phyloP scores from a whole-genome alignment of 2,797 vertebrate species.

The Semaprochilodus insignis region DNA sequence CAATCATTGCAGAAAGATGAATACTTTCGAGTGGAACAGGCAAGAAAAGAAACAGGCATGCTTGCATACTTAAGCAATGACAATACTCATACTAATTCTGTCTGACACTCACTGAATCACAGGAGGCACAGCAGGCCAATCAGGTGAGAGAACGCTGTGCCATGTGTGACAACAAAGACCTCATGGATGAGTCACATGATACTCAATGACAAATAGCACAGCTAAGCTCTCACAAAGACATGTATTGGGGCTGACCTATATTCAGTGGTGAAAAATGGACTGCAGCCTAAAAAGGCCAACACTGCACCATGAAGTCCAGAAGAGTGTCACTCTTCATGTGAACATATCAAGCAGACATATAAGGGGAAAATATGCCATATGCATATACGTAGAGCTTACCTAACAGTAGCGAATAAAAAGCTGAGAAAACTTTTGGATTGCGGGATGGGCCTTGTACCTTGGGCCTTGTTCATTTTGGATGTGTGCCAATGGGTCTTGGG shows the following conservation, averaged over 20 bases:
- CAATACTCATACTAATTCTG: constrained; percentile 51
- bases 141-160: constrained; percentile 43
- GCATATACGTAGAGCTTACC: background rate
- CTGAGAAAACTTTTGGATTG: background rate
- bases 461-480: constrained; percentile 7
- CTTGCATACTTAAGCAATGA: constrained; percentile 43
- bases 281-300: constrained; percentile 74
- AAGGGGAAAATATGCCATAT: background rate
- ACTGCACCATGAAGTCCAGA: constrained; percentile 67
- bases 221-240: constrained; percentile 69
- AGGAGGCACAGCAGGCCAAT: constrained; percentile 43
- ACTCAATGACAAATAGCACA: constrained; percentile 70
- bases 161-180: constrained; percentile 69
- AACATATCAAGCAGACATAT: constrained; percentile 37
- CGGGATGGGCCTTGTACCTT: background rate
- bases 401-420: background rate
- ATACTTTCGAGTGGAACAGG: background rate
- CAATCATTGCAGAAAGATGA: background rate
- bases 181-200: constrained; percentile 68
- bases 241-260: constrained; percentile 76
- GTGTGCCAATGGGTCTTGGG: background rate
- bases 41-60: constrained; percentile 1
- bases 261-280: constrained; percentile 76
- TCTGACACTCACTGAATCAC: constrained; percentile 47
- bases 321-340: constrained; percentile 36